Conservation (phyloP, 2,113 vertebrate species). For the Emydura subglobosa region DNA sequence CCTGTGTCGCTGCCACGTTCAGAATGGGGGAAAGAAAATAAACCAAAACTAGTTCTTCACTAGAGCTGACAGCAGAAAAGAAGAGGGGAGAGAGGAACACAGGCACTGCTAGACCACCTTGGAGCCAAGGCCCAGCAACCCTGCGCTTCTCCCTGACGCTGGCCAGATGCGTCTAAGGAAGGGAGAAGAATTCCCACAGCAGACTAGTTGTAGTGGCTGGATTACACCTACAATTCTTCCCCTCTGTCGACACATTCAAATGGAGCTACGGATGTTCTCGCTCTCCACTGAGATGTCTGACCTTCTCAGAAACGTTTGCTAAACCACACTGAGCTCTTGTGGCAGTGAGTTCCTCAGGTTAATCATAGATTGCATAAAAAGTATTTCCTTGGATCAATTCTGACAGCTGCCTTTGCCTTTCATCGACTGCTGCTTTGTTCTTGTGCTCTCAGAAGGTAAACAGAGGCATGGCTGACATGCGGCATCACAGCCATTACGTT, state of each 20-base stretch:
- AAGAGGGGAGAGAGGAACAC: not conserved
- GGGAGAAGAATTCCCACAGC: not conserved
- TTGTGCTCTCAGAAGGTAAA: no score
- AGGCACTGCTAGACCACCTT: not conserved
- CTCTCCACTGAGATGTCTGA: accelerated
- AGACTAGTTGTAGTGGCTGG: not conserved
- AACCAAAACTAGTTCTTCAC: no score
- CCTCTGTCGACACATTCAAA: not conserved
- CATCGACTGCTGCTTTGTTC: no score
- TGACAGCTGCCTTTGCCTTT: no score
- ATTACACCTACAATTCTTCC: not conserved
- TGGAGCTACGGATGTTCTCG: not conserved
- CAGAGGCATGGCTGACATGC: no score
- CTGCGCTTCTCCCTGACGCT: not conserved
- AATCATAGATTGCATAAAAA: no score
- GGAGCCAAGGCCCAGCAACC: not conserved
- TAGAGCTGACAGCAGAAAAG: not conserved
- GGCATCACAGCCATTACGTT: no score
- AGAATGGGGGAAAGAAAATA: no score
- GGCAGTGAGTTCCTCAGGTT: not conserved
- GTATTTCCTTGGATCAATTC: no score
- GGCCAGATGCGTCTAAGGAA: not conserved
- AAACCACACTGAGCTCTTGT: not conserved
- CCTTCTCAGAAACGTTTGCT: not conserved
- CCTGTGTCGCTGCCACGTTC: no score